These are phyloP conservation scores for Psylliodes chrysocephalus DNA, from an alignment of 2,888 invertebrate species.

Conservation along the genomic window DNA sequence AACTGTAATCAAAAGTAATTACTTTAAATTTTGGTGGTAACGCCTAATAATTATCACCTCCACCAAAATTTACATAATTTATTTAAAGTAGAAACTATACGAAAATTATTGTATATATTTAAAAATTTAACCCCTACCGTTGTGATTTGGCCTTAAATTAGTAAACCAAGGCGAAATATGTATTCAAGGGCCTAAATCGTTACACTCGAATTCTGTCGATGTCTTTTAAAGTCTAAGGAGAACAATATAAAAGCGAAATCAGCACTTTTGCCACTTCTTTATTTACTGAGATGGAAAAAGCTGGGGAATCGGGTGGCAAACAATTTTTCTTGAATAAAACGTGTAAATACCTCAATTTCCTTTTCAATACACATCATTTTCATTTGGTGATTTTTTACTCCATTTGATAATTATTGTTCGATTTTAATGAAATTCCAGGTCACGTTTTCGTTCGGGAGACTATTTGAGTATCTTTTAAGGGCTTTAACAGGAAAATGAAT, in stretches of 20 bases:
- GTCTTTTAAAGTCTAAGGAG: slow-evolving; percentile 43
- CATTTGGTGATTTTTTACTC: neutral
- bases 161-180: slow-evolving; percentile 36
- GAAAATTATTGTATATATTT: too few species aligned
- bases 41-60: too few species aligned
- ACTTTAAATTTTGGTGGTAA: too few species aligned
- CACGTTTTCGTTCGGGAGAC: too few species aligned
- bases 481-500: too few species aligned
- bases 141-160: slow-evolving; percentile 33
- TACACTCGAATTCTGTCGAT: slow-evolving; percentile 46
- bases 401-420: neutral
- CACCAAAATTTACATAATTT: too few species aligned
- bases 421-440: slow-evolving; percentile 1
- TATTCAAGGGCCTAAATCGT: slow-evolving; percentile 41
- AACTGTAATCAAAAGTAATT: too few species aligned
- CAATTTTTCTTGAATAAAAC: slow-evolving; percentile 22
- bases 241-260: slow-evolving; percentile 56
- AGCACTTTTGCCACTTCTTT: slow-evolving; percentile 51
- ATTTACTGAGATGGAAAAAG: slow-evolving; percentile 52
- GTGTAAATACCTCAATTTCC: slow-evolving; percentile 7
- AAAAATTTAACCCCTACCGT: too few species aligned
- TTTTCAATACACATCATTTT: slow-evolving; percentile 14
- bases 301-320: slow-evolving; percentile 23
- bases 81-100: too few species aligned
- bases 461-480: too few species aligned